A percentile compares a stretch with the other conserved stretches of the same genome.
These are phyloP conservation scores for Eupithecia vulgata DNA, from an alignment of 2,888 invertebrate species.

Conservation along the genomic window DNA sequence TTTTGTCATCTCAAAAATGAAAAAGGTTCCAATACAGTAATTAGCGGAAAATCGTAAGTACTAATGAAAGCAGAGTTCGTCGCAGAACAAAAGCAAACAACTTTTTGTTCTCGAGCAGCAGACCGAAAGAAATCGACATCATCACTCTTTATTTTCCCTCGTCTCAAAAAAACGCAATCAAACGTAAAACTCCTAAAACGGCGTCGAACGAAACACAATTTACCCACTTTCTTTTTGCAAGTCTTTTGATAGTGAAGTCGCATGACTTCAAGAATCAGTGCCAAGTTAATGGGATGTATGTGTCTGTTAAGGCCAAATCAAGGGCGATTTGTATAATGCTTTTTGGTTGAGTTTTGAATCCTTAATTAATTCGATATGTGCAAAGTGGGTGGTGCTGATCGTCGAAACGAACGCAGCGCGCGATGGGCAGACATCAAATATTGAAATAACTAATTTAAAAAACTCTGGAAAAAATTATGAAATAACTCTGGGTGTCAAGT, in stretches of 20 bases:
- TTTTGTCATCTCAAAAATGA: neutral
- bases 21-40: neutral
- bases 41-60: neutral
- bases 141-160: slow-evolving; percentile 44
- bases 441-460: no score
- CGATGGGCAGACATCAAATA: no score
- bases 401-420: no score
- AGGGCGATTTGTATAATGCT: neutral
- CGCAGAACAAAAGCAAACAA: slow-evolving; percentile 11
- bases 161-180: slow-evolving; percentile 48
- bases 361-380: no score
- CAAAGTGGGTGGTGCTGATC: no score
- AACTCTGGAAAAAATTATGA: no score
- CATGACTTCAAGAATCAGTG: slow-evolving; percentile 55
- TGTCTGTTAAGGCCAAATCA: neutral
- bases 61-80: slow-evolving; percentile 7
- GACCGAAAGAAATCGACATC: slow-evolving; percentile 31
- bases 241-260: slow-evolving; percentile 49
- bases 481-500: no score
- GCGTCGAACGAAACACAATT: slow-evolving; percentile 51
- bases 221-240: slow-evolving; percentile 55
- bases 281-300: slow-evolving; percentile 4
- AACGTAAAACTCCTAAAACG: slow-evolving; percentile 47
- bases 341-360: neutral
- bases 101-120: slow-evolving; percentile 23